phyloP scores from a whole-genome alignment of 2,113 vertebrate genomes.

The Pachycephala philippinensis region DNA sequence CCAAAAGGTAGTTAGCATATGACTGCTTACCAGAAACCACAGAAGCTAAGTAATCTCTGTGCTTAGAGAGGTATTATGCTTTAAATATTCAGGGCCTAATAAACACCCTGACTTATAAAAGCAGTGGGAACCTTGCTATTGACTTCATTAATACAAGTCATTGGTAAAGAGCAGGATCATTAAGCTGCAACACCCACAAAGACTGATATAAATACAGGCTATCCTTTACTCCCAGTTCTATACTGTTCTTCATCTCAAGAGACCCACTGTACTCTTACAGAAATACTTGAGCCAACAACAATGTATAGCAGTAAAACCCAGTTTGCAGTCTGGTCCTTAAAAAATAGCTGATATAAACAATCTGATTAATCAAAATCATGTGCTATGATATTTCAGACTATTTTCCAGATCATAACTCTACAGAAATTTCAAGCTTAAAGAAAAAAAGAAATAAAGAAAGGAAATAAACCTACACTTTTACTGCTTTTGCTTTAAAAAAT shows the following conservation, averaged over 20 bases:
- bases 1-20: background rate
- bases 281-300: background rate
- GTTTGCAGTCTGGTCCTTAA: background rate
- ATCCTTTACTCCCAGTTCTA: background rate
- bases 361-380: background rate
- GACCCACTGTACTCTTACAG: background rate
- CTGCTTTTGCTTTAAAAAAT: background rate
- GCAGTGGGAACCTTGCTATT: background rate
- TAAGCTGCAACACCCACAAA: background rate
- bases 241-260: background rate
- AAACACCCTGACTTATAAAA: background rate
- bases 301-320: background rate
- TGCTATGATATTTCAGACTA: background rate
- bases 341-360: background rate
- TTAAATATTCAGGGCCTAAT: background rate
- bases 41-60: background rate
- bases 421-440: background rate
- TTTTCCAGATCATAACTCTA: background rate
- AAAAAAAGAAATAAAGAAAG: background rate
- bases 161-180: background rate
- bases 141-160: background rate
- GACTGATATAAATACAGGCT: background rate
- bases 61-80: background rate
- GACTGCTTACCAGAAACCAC: background rate
- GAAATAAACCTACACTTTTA: background rate